phyloP scores from a whole-genome alignment of 1,140 invertebrate genomes.

The Arctopsyche grandis region DNA sequence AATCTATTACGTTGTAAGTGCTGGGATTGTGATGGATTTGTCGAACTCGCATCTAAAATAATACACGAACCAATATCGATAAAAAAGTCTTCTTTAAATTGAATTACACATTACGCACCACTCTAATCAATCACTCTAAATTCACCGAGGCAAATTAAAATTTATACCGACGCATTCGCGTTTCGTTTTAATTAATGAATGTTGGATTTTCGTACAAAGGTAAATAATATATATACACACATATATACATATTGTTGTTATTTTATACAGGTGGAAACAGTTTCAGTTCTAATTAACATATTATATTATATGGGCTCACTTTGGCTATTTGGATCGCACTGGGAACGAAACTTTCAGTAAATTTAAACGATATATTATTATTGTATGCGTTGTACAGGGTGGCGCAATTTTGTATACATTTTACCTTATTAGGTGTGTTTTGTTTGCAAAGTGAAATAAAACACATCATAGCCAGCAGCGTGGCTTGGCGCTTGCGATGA shows the following conservation, averaged over 20 bases:
- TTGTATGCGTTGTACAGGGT: too few relatives aligned
- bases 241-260: too few relatives aligned
- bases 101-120: neutral
- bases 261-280: neutral
- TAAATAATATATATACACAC: too few relatives aligned
- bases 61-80: neutral
- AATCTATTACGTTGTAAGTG: slow-evolving; percentile 23
- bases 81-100: neutral
- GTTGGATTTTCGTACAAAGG: neutral
- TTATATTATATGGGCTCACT: neutral
- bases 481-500: too few relatives aligned
- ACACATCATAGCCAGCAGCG: too few relatives aligned
- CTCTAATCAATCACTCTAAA: neutral
- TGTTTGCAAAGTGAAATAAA: too few relatives aligned
- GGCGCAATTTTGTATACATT: too few relatives aligned
- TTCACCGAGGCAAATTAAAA: neutral
- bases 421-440: too few relatives aligned
- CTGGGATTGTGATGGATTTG: slow-evolving; percentile 11
- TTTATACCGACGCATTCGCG: neutral
- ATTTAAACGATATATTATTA: too few relatives aligned
- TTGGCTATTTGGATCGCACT: neutral
- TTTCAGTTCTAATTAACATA: slow-evolving; percentile 16
- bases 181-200: neutral
- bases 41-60: neutral
- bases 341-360: too few relatives aligned